Conservation (phyloP, 2,888 invertebrate species). For the Pelosia muscerda region DNA sequence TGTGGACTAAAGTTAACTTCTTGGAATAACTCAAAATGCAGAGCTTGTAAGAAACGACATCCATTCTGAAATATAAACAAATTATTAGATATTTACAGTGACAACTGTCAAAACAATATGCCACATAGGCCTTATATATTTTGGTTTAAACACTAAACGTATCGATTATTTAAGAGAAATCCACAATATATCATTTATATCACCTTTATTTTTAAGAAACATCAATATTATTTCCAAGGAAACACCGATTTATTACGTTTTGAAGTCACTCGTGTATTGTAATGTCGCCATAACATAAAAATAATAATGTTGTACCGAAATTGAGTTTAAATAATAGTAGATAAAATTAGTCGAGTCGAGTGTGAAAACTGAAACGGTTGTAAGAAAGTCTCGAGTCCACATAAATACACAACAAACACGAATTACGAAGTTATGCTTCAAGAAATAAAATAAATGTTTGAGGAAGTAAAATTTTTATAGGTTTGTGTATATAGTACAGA, state of each 20-base stretch:
- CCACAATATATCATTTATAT: conserved; percentile 60
- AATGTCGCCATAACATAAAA: conserved; percentile 59
- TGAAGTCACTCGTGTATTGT: conserved; percentile 67
- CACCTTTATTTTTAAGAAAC: conserved; percentile 62
- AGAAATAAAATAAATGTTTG: no score
- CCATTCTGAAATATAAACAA: conserved; percentile 85
- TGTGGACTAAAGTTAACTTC: conserved; percentile 39
- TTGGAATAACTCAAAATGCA: conserved; percentile 49
- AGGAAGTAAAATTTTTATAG: no score
- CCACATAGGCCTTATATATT: conserved; percentile 72
- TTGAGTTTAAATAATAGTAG: no score
- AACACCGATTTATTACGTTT: conserved; percentile 84
- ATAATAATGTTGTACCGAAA: conserved; percentile 17
- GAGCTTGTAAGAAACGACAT: conserved; percentile 56
- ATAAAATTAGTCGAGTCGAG: conserved; percentile 16
- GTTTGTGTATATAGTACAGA: no score
- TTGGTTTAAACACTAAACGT: conserved; percentile 31
- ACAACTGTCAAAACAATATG: conserved; percentile 84
- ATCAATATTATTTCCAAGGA: conserved; percentile 86
- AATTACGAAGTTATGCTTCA: no score
- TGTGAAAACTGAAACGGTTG: not conserved
- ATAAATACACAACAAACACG: no score
- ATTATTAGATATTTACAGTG: conserved; percentile 71
- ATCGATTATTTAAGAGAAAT: conserved; percentile 23
- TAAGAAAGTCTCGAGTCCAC: no score